phyloP scores from a whole-genome alignment of 2,113 vertebrate genomes.

The Scomber colias region DNA sequence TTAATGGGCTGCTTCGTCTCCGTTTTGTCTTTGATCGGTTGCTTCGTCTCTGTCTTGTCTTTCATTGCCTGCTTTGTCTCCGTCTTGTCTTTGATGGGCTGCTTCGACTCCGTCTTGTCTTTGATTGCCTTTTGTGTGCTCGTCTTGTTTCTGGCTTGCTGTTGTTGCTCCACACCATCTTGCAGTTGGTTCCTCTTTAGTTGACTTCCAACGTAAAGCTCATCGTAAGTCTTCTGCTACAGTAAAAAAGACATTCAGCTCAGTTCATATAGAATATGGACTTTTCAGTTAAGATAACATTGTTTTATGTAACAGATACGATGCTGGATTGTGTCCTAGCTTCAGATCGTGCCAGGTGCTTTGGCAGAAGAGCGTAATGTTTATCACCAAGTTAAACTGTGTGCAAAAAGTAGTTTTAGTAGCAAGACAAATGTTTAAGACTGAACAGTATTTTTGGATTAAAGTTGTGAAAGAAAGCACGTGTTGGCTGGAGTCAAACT shows the following conservation, averaged over 20 bases:
- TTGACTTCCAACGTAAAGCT: constrained; percentile 55
- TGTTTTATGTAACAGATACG: not conserved
- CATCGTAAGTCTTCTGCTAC: constrained; percentile 83
- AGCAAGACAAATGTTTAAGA: too few species aligned
- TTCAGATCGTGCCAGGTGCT: not conserved
- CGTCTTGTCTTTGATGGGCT: constrained; percentile 37
- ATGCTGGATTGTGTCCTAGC: not conserved
- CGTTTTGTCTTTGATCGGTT: constrained; percentile 42
- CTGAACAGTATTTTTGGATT: too few species aligned
- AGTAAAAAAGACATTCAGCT: not conserved
- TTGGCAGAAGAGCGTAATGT: too few species aligned
- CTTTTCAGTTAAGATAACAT: not conserved
- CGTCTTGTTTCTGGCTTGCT: constrained; percentile 39
- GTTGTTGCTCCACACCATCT: constrained; percentile 48
- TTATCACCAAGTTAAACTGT: too few species aligned
- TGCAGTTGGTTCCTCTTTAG: constrained; percentile 62
- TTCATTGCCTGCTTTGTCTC: constrained; percentile 42
- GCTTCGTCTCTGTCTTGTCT: constrained; percentile 63
- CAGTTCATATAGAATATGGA: not conserved
- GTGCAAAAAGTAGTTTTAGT: too few species aligned
- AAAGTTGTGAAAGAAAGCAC: too few species aligned
- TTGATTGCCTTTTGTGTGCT: too few species aligned
- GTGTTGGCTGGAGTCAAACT: too few species aligned
- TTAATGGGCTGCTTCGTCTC: constrained; percentile 44
- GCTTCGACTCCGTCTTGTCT: constrained; percentile 30